phyloP scores from a whole-genome alignment of 2,797 vertebrate species.

The Anguilla obscura region DNA sequence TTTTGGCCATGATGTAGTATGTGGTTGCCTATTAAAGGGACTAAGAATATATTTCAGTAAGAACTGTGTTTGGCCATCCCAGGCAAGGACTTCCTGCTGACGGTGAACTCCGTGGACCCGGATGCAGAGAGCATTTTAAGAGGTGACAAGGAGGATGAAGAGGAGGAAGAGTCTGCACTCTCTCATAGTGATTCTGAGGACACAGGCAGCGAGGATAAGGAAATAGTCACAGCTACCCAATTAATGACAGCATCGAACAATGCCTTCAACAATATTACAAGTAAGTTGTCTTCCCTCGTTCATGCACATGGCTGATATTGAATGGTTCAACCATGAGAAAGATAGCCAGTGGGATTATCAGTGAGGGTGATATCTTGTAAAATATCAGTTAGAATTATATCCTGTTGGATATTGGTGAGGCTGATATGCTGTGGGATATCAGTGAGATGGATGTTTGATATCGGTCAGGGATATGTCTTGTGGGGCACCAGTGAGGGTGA shows the following conservation, averaged over 20 bases:
- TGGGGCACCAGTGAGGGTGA: too few relatives aligned
- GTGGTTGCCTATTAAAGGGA: neutral
- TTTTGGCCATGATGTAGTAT: neutral
- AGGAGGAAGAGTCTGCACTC: slow-evolving; percentile 2
- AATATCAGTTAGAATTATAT: neutral
- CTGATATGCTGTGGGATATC: neutral
- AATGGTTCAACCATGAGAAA: neutral
- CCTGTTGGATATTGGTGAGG: neutral
- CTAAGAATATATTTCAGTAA: neutral
- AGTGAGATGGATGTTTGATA: neutral
- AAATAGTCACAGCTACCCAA: slow-evolving; percentile 29
- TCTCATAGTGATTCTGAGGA: slow-evolving; percentile 30
- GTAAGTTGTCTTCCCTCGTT: slow-evolving; percentile 24
- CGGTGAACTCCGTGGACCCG: slow-evolving; percentile 66
- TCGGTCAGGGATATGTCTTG: too few relatives aligned
- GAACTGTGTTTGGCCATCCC: slow-evolving; percentile 3
- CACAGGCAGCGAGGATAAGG: slow-evolving; percentile 38
- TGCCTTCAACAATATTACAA: slow-evolving; percentile 42
- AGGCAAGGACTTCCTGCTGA: slow-evolving; percentile 67
- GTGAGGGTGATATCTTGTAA: neutral
- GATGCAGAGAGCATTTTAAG: slow-evolving; percentile 46
- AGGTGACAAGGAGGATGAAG: neutral
- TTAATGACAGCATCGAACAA: neutral
- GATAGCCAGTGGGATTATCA: neutral
- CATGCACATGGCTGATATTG: neutral